Percentiles rank a stretch among this genome's conserved stretches.
Conservation (phyloP, 2,797 vertebrate species). For the Manis pentadactyla region DNA sequence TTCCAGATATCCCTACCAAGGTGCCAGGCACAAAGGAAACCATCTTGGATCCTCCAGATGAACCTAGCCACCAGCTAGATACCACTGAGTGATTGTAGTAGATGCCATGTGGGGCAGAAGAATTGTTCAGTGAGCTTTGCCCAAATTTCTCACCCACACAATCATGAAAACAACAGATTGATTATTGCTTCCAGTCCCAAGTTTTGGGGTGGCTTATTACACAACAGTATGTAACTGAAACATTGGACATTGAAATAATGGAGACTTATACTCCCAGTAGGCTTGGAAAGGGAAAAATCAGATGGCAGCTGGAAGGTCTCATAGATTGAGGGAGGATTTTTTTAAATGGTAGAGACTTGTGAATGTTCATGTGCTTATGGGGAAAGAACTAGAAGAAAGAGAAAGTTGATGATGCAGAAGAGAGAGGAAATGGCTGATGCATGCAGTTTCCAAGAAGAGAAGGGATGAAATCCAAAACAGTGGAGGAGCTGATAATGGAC, state of each 20-base stretch:
- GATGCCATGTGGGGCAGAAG: background rate
- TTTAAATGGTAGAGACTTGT: background rate
- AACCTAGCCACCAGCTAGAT: background rate
- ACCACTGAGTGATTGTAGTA: background rate
- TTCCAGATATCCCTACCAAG: conserved; percentile 2
- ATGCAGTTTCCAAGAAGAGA: conserved; percentile 17
- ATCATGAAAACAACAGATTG: background rate
- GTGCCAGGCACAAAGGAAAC: background rate
- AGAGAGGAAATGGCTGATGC: background rate
- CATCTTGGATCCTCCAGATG: background rate
- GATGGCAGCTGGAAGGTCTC: background rate
- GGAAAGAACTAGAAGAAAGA: background rate
- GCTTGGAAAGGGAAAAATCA: conserved; percentile 11
- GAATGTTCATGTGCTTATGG: background rate
- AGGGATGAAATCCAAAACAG: background rate
- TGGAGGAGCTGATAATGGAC: background rate
- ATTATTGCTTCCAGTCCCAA: background rate
- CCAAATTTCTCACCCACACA: conserved; percentile 28
- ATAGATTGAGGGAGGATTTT: background rate
- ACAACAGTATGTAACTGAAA: background rate
- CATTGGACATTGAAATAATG: background rate
- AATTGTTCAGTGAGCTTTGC: background rate
- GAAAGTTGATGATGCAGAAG: background rate
- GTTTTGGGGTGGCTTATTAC: background rate
- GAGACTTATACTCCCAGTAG: conserved; percentile 1